Percentiles rank a stretch among this genome's conserved stretches.
Evolutionary conservation across 92 coral and sea anemone species (phyloP).

Genomic region (Phenganax marumi): DNA sequence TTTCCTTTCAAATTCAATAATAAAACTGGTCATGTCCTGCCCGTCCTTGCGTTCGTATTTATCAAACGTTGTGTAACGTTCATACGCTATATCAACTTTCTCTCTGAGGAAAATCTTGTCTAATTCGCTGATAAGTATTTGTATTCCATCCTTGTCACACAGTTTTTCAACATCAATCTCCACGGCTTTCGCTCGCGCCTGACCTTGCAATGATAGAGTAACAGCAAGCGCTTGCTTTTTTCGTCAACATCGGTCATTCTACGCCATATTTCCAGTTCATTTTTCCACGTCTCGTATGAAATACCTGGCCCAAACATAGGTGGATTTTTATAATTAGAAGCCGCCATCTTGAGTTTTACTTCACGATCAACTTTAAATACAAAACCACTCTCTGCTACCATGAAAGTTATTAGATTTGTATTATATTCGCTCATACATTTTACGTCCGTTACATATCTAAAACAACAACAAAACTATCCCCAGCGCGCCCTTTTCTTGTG

Average conservation of each 20-base stretch:
- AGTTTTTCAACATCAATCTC: neutral
- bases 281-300: neutral
- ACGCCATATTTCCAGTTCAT: neutral
- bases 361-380: too few relatives aligned
- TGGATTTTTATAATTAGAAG: neutral
- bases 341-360: neutral
- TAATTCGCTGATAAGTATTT: neutral
- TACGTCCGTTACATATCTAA: too few relatives aligned
- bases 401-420: neutral
- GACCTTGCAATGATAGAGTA: neutral
- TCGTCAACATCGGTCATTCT: neutral
- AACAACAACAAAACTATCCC: too few relatives aligned
- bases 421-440: too few relatives aligned
- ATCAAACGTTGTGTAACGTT: neutral
- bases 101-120: neutral
- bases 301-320: neutral
- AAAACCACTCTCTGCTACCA: conserved; percentile 4
- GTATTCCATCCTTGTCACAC: neutral
- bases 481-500: too few relatives aligned
- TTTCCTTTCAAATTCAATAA: neutral
- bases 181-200: neutral
- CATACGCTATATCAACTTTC: neutral
- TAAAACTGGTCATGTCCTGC: neutral
- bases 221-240: neutral
- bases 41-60: neutral